Conservation (phyloP, 2,113 vertebrate species). For the Dascyllus trimaculatus region DNA sequence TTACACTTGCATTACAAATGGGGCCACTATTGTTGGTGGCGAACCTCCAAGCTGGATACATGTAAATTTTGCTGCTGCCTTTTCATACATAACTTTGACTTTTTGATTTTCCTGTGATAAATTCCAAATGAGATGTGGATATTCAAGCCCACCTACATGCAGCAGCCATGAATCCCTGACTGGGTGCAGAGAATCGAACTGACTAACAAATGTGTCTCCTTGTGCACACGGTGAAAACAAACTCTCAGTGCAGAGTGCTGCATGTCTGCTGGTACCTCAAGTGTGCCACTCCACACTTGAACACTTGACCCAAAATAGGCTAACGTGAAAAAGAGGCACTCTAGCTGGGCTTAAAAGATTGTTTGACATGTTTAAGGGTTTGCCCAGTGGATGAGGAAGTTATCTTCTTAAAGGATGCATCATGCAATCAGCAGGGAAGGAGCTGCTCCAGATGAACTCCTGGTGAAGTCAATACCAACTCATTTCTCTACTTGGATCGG, state of each 20-base stretch:
- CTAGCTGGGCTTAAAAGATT: background rate
- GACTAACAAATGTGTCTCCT: background rate
- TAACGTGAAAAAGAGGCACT: too few species aligned
- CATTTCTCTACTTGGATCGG: background rate
- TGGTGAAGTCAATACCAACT: background rate
- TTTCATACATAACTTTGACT: background rate
- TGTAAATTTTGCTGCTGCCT: background rate
- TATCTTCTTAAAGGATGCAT: background rate
- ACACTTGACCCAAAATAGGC: background rate
- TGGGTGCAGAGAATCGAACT: background rate
- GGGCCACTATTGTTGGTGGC: background rate
- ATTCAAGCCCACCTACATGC: background rate
- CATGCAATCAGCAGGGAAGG: background rate
- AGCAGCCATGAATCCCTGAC: slow-evolving; percentile 2
- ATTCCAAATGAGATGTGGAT: background rate
- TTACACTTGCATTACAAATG: background rate
- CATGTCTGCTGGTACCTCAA: background rate
- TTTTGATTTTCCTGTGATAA: background rate
- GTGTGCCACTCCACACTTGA: background rate
- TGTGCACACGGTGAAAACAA: background rate
- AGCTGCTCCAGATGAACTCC: background rate
- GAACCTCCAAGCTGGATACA: background rate
- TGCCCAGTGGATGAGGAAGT: background rate
- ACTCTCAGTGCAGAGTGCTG: background rate
- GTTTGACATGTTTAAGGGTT: background rate